phyloP scores from a whole-genome alignment of 2,888 invertebrate species.

The Eupithecia insigniata region DNA sequence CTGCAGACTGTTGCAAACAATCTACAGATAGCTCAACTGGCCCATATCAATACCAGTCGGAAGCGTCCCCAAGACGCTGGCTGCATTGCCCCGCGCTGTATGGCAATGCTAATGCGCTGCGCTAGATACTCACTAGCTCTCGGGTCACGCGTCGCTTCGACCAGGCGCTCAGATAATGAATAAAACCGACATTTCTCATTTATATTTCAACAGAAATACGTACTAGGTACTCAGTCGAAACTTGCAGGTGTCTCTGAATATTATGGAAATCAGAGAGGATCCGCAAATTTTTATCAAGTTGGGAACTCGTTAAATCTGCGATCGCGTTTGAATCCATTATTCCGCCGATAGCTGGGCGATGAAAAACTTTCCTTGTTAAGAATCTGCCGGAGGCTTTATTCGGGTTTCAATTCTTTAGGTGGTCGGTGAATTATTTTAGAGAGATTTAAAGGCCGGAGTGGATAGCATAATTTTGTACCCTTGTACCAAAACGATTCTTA shows the following conservation, averaged over 20 bases:
- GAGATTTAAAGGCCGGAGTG: neutral
- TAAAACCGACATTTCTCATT: neutral
- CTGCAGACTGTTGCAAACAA: too few relatives aligned
- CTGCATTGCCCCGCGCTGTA: too few relatives aligned
- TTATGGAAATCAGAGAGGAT: conserved; percentile 8
- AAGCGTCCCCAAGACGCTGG: too few relatives aligned
- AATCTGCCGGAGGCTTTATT: conserved; percentile 12
- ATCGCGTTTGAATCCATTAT: conserved; percentile 34
- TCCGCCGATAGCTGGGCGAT: conserved; percentile 16
- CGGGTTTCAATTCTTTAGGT: conserved; percentile 9
- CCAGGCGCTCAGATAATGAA: too few relatives aligned
- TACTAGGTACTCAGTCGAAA: neutral
- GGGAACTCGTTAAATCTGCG: conserved; percentile 32
- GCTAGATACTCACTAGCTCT: too few relatives aligned
- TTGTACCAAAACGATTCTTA: too few relatives aligned
- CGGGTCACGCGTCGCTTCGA: too few relatives aligned
- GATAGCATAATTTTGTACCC: neutral
- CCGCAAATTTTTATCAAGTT: conserved; percentile 28
- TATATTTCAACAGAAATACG: neutral
- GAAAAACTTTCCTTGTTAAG: conserved; percentile 35
- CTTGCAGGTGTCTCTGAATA: neutral
- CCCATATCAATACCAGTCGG: too few relatives aligned
- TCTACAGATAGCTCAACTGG: too few relatives aligned
- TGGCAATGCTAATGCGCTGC: too few relatives aligned
- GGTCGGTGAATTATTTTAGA: conserved; percentile 3